Percentiles rank a stretch among this genome's conserved stretches.
Evolutionary conservation across 2,888 invertebrate species (phyloP).

Genomic region (Tridacna gigas): DNA sequence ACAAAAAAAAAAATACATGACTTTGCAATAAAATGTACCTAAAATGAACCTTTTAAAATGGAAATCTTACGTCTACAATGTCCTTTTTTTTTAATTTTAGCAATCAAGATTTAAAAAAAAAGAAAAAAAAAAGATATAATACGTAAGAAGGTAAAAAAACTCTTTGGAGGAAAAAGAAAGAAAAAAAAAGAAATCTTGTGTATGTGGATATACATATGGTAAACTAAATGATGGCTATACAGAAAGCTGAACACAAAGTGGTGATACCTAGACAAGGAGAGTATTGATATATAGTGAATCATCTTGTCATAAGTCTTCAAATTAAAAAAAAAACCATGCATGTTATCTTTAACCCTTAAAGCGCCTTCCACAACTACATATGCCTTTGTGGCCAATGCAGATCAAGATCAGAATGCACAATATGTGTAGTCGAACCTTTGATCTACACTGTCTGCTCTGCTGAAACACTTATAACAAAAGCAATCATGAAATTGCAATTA

Average conservation of each 20-base stretch:
- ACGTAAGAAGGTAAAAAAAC: background rate
- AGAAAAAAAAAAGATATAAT: background rate
- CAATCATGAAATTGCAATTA: no score
- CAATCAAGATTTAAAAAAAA: background rate
- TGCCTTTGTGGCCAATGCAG: no score
- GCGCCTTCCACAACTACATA: no score
- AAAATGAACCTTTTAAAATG: no score
- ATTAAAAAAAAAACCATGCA: background rate
- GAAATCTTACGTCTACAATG: background rate
- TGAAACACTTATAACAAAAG: no score
- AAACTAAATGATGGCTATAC: background rate
- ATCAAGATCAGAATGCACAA: no score
- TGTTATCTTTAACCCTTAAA: background rate
- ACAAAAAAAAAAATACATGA: no score
- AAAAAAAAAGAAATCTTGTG: background rate
- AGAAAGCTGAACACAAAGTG: constrained; percentile 25
- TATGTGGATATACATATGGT: no score
- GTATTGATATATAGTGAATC: constrained; percentile 8
- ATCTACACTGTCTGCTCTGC: no score
- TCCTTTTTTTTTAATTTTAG: background rate
- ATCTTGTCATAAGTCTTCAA: background rate
- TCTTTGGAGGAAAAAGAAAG: background rate
- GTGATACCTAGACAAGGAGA: constrained; percentile 13
- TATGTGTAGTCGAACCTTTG: no score
- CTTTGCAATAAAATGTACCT: no score